Base-by-base conservation (phyloP, 2,888 invertebrate species). In the Protonemura montana region DNA sequence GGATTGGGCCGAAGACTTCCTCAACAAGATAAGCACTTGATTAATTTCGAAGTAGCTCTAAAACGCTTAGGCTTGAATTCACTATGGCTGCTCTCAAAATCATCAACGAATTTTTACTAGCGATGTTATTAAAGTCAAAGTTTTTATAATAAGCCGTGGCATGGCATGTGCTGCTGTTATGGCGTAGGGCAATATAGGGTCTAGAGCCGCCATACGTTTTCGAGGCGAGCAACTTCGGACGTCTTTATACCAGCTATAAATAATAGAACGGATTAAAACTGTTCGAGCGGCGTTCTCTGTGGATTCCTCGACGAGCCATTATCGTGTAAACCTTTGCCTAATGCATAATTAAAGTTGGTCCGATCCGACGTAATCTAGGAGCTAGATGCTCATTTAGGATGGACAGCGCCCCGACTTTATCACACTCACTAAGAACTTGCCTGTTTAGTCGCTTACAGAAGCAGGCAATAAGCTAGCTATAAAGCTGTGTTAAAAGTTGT, bases 211-310 rank as follows among this genome's bases (percentile, higher is more conserved):
- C 5, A 27, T 78, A 81, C 28, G 13, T 81, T 81, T 27, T 30
- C 30, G 29, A 81, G n/a, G 29, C n/a, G 29, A 30, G 6, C 30
- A 27, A 81, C 21, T 26, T 41, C 41, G 41, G 41, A 82, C 82
- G 82, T 82, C 82, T 82, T 82, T 82, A 82, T 82, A 82, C 82
- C 41, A 26, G 82, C 41, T 82, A 82, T 82, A 82, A 82, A 82
- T 82, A 41, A 82, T 41, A 42, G 26, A 16, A 25, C 82, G 82
- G 82, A 82, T 82, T 82, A 82, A 41, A 41, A 41, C 35, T 41
- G 25, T n/a, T 30, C 30, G 30, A 30, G 82, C 41, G 41, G 42
- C 26, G 16, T 41, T 41, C 26, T 82, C 82, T 82, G 42, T 41
- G 59, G 59, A 59, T 59, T 59, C 13, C 78, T 82, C 41, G 26